Percentiles rank a stretch among this genome's conserved stretches.
These are phyloP conservation scores for Drosophila stalkeri DNA, from an alignment of 2,888 invertebrate genomes.

Conservation along the genomic window DNA sequence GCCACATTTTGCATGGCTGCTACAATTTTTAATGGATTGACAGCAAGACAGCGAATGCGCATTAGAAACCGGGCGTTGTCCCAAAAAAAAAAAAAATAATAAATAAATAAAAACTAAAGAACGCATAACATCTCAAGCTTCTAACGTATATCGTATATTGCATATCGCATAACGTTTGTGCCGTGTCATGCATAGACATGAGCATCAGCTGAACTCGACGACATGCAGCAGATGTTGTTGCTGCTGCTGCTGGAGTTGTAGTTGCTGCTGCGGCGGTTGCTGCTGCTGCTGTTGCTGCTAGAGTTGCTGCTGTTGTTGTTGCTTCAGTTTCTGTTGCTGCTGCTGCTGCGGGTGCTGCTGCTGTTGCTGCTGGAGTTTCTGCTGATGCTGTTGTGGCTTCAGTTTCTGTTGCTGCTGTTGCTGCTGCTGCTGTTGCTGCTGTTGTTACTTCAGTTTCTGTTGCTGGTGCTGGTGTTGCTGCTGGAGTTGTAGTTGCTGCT, in stretches of 20 bases:
- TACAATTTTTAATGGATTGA: constrained; percentile 76
- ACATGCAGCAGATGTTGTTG: constrained; percentile 16
- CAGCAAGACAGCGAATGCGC: constrained; percentile 74
- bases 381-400: background rate
- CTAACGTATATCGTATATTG: background rate
- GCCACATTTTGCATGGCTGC: constrained; percentile 63
- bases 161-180: constrained; percentile 3
- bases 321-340: background rate
- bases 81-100: background rate
- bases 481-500: too few species aligned
- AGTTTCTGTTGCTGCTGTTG: background rate
- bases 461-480: constrained; percentile 1
- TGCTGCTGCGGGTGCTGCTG: background rate
- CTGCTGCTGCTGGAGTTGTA: background rate
- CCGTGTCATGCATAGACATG: constrained; percentile 64
- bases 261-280: background rate
- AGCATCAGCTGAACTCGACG: constrained; percentile 35
- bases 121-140: background rate
- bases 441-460: background rate
- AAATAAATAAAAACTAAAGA: background rate
- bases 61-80: constrained; percentile 62
- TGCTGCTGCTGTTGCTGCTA: background rate
- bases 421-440: background rate
- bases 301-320: background rate
- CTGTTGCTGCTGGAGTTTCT: background rate